Base-by-base conservation (phyloP, 2,797 vertebrate species). In the Eremophila alpestris region DNA sequence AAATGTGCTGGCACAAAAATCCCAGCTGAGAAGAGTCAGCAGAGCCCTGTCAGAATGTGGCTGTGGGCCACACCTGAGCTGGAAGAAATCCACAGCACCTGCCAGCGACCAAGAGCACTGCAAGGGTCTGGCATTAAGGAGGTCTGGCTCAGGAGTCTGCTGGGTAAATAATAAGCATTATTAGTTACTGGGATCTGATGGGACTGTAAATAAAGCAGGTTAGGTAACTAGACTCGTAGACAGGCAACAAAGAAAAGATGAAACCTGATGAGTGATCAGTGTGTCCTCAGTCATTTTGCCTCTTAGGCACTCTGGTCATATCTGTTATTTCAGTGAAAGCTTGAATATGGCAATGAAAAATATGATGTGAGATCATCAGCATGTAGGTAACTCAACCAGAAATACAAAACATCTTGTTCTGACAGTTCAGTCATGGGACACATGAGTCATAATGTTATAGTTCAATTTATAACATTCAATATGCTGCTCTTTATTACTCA, bases 331-430 rank as follows among this genome's bases (percentile, higher is more conserved):
- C 69, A 70, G 30, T 56, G 52, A 77, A 83, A 63, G 20, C 45
- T 13, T 74, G 40, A 46, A 69, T 69, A 76, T 43, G 51, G 26
- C 5, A 11, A 58, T 24, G 43, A 73, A 89, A 87, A 89, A 58
- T 52, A n/a, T 15, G 5, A 77, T 46, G 17, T 69, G 81, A 94
- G 43, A 77, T 51, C 45, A 92, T 40, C 65, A 89, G 30, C 48
- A 81, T 32, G 48, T 63, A 81, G 22, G n/a, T 70, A 89, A 86
- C 58, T 87, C 73, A 78, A 59, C 13, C 9, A 67, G 56, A 77
- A 96, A 78, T 38, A 60, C 26, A 81, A 89, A 87, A 59, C 46
- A 64, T 36, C 30, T 88, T 93, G 40, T 83, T 90, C 80, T 90
- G 83, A 74, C 56, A 59, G 64, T 59, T 62, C 64, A 79, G 75